A percentile compares a stretch with the other conserved stretches of the same genome.
These are phyloP conservation scores for Netelia virgata DNA, from an alignment of 2,888 invertebrate species.

Conservation along the genomic window DNA sequence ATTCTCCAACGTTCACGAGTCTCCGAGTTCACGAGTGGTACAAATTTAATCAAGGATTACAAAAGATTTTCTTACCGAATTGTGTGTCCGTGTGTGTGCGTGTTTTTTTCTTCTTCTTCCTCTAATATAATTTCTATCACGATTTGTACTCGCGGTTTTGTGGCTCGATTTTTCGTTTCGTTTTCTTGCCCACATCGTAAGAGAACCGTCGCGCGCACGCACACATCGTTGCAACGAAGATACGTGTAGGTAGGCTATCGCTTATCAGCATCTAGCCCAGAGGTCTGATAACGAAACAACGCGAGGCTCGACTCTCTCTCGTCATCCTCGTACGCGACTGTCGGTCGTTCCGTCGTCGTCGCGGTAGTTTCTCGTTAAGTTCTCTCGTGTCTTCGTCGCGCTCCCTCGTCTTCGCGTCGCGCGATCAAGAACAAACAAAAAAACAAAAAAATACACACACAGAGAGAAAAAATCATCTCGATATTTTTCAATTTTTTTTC, in stretches of 20 bases:
- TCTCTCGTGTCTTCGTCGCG: conserved; percentile 21
- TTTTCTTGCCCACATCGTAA: neutral
- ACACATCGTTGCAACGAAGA: conserved; percentile 42
- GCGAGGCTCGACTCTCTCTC: conserved; percentile 42
- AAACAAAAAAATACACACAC: neutral
- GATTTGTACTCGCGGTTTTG: too few relatives aligned
- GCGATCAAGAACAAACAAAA: conserved; percentile 19
- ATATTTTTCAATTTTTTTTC: neutral
- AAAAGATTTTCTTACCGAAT: too few relatives aligned
- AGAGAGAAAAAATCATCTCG: neutral
- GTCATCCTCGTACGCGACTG: conserved; percentile 65
- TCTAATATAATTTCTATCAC: too few relatives aligned
- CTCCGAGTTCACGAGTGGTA: too few relatives aligned
- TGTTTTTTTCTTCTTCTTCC: too few relatives aligned
- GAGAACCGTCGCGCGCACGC: neutral
- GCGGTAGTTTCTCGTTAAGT: conserved; percentile 16
- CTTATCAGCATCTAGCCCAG: conserved; percentile 79
- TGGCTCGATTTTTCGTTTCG: neutral
- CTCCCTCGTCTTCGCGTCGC: neutral
- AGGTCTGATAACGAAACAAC: conserved; percentile 75
- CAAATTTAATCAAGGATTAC: too few relatives aligned
- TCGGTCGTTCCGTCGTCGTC: conserved; percentile 48
- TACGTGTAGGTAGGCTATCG: conserved; percentile 74
- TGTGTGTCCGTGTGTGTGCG: too few relatives aligned
- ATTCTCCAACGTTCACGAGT: too few relatives aligned